A percentile compares a stretch with the other conserved stretches of the same genome.
Conservation (phyloP, 2,797 vertebrate species). For the Numenius phaeopus region DNA sequence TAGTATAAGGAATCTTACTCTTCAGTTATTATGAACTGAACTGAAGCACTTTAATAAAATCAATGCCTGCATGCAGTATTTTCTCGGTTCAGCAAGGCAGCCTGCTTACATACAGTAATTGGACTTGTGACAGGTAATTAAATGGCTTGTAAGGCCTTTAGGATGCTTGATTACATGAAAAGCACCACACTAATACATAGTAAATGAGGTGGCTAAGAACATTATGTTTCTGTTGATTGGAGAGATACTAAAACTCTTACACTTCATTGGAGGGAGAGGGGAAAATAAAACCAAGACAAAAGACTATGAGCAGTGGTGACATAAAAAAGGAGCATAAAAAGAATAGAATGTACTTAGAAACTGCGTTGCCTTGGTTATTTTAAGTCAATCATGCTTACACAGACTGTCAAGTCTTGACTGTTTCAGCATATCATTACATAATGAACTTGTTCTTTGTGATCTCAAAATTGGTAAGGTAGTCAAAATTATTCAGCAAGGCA, state of each 20-base stretch:
- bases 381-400: constrained; percentile 35
- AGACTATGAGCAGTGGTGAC: constrained; percentile 24
- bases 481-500: constrained; percentile 24
- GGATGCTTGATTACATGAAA: constrained; percentile 62
- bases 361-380: constrained; percentile 59
- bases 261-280: constrained; percentile 30
- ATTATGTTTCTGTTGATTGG: constrained; percentile 24
- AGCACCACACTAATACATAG: constrained; percentile 23
- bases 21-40: neutral
- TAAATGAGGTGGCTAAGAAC: constrained; percentile 52
- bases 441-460: constrained; percentile 29
- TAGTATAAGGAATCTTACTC: neutral
- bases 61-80: neutral
- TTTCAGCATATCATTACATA: constrained; percentile 50
- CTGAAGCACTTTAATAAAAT: neutral
- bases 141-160: constrained; percentile 52
- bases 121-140: constrained; percentile 70
- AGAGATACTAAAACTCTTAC: constrained; percentile 39
- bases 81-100: neutral
- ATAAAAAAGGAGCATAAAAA: constrained; percentile 33
- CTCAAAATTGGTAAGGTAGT: constrained; percentile 15
- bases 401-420: constrained; percentile 40
- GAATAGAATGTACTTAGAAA: constrained; percentile 41
- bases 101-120: constrained; percentile 49
- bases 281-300: constrained; percentile 58